A percentile compares a stretch with the other conserved stretches of the same genome.
phyloP scores from a whole-genome alignment of 2,113 vertebrate genomes.

The Cisticola juncidis region DNA sequence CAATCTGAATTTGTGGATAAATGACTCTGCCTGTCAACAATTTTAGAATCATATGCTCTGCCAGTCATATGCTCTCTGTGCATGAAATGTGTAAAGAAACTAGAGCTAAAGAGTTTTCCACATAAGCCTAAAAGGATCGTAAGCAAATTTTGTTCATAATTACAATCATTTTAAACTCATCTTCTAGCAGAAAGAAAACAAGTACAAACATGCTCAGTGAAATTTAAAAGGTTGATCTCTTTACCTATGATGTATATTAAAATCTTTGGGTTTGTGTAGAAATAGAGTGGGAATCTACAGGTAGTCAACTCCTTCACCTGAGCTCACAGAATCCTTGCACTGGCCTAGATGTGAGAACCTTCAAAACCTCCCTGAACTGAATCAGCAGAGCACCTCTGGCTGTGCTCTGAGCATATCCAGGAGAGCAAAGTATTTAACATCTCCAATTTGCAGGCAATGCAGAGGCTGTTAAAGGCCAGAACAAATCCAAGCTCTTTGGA shows the following conservation, averaged over 20 bases:
- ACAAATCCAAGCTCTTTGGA: neutral
- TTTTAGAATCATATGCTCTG: neutral
- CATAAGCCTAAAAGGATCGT: neutral
- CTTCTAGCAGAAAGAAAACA: neutral
- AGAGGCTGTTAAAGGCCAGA: neutral
- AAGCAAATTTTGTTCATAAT: neutral
- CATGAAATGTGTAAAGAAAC: neutral
- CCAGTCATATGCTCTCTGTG: neutral
- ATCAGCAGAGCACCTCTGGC: neutral
- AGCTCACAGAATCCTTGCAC: neutral
- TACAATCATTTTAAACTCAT: neutral
- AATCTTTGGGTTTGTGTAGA: neutral
- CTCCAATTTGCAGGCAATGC: neutral
- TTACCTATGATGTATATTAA: neutral
- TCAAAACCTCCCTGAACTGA: neutral
- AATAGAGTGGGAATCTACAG: neutral
- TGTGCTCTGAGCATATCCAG: neutral
- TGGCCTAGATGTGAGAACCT: neutral
- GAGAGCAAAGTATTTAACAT: neutral
- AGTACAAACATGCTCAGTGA: neutral
- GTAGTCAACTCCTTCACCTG: neutral
- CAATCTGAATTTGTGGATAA: neutral
- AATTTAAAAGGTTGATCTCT: neutral
- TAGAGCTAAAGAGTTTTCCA: neutral
- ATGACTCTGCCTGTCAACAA: neutral